phyloP scores from a whole-genome alignment of 2,797 vertebrate genomes.

The Pteropus rufus region DNA sequence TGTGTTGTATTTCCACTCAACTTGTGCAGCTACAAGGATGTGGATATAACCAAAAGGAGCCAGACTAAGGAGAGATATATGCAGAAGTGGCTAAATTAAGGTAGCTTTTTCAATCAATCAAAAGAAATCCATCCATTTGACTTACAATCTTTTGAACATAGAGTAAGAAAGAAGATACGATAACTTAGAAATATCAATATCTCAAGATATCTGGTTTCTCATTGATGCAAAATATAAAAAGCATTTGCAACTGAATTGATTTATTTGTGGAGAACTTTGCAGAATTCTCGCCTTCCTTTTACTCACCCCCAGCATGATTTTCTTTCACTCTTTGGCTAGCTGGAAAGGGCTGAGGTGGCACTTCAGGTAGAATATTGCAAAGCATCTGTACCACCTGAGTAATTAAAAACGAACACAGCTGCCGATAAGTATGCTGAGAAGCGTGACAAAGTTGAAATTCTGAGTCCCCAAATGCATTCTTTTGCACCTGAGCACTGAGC shows the following conservation, averaged over 20 bases:
- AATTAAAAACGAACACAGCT: constrained; percentile 52
- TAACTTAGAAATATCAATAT: not conserved
- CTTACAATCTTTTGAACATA: not conserved
- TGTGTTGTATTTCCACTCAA: constrained; percentile 26
- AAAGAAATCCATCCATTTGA: constrained; percentile 3
- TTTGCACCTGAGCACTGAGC: constrained; percentile 13
- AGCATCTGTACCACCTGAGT: not conserved
- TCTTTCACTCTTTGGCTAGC: not conserved
- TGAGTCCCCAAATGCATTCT: not conserved
- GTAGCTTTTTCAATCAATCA: constrained; percentile 1
- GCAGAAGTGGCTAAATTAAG: not conserved
- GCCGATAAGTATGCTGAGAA: not conserved
- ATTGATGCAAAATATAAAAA: constrained; percentile 10
- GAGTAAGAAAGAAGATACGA: constrained; percentile 19
- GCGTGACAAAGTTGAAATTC: not conserved
- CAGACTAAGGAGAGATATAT: not conserved
- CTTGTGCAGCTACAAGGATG: constrained; percentile 23
- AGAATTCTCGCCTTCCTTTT: not conserved
- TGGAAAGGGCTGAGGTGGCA: not conserved
- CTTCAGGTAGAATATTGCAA: constrained; percentile 20
- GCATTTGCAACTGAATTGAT: not conserved
- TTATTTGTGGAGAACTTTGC: constrained; percentile 1
- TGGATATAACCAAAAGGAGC: not conserved
- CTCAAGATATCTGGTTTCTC: not conserved
- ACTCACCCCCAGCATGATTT: not conserved